These are phyloP conservation scores for Apamea crenata DNA, from an alignment of 2,888 invertebrate genomes.

Conservation along the genomic window DNA sequence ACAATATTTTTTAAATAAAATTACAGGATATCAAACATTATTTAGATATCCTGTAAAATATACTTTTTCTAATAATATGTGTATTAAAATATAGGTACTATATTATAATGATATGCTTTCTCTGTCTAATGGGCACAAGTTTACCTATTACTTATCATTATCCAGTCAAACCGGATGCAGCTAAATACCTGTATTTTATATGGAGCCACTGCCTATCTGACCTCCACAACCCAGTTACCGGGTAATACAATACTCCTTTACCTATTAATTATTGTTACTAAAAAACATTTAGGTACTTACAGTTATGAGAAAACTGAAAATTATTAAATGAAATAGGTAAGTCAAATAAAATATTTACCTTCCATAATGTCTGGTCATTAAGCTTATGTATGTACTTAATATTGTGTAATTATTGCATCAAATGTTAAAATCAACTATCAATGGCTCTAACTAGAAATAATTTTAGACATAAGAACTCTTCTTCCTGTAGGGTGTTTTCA, in stretches of 20 bases:
- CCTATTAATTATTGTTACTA: slow-evolving; percentile 4
- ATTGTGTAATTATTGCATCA: slow-evolving; percentile 17
- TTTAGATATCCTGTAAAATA: slow-evolving; percentile 52
- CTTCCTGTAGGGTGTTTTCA: slow-evolving; percentile 8
- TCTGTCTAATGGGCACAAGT: slow-evolving; percentile 41
- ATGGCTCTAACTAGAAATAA: slow-evolving; percentile 29
- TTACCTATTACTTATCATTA: slow-evolving; percentile 9
- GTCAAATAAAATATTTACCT: slow-evolving; percentile 11
- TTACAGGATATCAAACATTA: slow-evolving; percentile 45
- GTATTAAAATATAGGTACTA: slow-evolving; percentile 35
- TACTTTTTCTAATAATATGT: slow-evolving; percentile 55
- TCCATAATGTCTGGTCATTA: not conserved
- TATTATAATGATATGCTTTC: slow-evolving; percentile 39
- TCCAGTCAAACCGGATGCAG: too few species aligned
- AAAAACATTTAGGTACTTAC: not conserved
- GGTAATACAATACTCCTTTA: slow-evolving; percentile 5
- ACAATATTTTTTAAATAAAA: slow-evolving; percentile 83
- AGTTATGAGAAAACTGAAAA: slow-evolving; percentile 5
- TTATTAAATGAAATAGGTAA: not conserved
- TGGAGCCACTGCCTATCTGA: not conserved
- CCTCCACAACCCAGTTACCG: not conserved
- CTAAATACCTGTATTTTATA: not conserved
- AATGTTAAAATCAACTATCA: slow-evolving; percentile 22
- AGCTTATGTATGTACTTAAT: slow-evolving; percentile 6
- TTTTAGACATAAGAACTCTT: slow-evolving; percentile 30